phyloP scores from a whole-genome alignment of 2,113 vertebrate genomes.

The Myotis davidii region DNA sequence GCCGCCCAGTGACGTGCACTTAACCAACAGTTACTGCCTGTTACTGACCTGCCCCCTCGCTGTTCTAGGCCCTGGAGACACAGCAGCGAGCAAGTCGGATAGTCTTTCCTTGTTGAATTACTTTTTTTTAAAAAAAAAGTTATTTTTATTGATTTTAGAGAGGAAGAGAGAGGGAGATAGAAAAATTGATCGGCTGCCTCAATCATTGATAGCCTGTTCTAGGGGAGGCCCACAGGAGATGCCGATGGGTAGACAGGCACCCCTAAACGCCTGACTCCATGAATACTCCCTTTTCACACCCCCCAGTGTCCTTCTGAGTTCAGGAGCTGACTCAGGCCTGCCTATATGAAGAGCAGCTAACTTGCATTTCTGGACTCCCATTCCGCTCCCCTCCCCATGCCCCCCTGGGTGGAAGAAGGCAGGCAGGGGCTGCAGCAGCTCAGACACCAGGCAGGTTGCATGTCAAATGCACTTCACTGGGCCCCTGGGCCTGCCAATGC shows the following conservation, averaged over 20 bases:
- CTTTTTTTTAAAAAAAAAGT: too few relatives aligned
- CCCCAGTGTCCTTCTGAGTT: neutral
- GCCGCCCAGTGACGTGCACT: neutral
- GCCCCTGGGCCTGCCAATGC: neutral
- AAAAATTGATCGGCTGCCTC: too few relatives aligned
- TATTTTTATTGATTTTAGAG: too few relatives aligned
- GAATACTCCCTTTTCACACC: neutral
- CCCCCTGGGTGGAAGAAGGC: neutral
- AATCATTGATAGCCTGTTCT: neutral
- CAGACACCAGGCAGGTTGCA: conserved; percentile 1
- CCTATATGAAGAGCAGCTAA: neutral
- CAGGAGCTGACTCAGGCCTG: neutral
- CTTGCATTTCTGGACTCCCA: neutral
- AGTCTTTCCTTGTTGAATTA: too few relatives aligned
- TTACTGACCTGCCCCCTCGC: fast-evolving
- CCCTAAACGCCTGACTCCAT: neutral
- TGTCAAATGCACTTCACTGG: conserved; percentile 60
- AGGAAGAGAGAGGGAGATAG: too few relatives aligned
- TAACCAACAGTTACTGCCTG: too few relatives aligned
- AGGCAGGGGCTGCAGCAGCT: neutral
- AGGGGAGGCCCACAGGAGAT: neutral
- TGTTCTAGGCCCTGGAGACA: neutral
- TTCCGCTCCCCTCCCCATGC: neutral
- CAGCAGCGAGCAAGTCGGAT: neutral
- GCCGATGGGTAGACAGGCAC: neutral